phyloP scores from a whole-genome alignment of 35 echinoderm and acorn worm genomes.

The Heliocidaris tuberculata region DNA sequence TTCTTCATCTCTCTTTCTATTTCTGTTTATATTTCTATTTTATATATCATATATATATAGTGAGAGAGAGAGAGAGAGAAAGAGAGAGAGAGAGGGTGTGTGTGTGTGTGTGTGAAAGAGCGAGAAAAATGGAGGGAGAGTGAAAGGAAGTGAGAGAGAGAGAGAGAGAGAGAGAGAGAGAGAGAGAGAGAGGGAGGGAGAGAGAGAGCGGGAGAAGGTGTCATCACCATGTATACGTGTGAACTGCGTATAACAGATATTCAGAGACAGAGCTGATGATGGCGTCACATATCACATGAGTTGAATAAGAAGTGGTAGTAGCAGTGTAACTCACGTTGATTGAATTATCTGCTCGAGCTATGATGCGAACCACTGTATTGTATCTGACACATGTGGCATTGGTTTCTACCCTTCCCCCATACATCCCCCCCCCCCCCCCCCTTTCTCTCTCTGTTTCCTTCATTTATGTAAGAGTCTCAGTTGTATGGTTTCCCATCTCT shows the following conservation, averaged over 20 bases:
- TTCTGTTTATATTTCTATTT: too few relatives aligned
- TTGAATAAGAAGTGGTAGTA: conserved; percentile 1
- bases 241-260: not conserved
- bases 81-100: not conserved
- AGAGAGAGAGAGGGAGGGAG: not conserved
- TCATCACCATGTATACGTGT: not conserved
- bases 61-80: not conserved
- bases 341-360: not conserved
- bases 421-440: too few relatives aligned
- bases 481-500: conserved; percentile 1
- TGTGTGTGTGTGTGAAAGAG: not conserved
- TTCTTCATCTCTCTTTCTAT: too few relatives aligned
- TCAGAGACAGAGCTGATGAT: not conserved
- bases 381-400: not conserved
- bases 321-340: not conserved
- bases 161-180: not conserved
- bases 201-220: not conserved
- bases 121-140: not conserved
- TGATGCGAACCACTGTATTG: not conserved
- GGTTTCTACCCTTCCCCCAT: not conserved
- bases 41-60: too few relatives aligned
- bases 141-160: not conserved
- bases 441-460: too few relatives aligned
- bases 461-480: not conserved
- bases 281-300: conserved; percentile 21